Evolutionary conservation across 2,888 invertebrate genomes (phyloP).

Genomic region (Lasius platythorax): DNA sequence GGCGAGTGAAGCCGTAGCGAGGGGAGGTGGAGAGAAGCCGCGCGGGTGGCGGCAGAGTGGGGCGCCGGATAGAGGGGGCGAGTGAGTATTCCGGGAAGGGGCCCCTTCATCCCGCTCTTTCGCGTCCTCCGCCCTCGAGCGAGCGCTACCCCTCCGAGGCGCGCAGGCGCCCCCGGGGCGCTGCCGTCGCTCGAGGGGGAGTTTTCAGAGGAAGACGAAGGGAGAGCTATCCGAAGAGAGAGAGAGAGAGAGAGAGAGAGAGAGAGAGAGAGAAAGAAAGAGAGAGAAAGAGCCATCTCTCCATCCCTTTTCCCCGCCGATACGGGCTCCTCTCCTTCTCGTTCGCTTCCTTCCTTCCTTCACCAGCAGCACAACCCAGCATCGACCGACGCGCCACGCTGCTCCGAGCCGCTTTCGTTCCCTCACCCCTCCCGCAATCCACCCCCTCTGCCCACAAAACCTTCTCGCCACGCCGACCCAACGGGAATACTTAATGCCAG

Average conservation of each 20-base stretch:
- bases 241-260: conserved; percentile 56
- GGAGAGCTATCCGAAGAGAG: conserved; percentile 40
- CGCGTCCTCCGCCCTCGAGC: conserved; percentile 74
- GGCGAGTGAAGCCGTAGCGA: conserved; percentile 84
- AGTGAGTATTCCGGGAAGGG: conserved; percentile 67
- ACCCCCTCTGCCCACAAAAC: conserved; percentile 36
- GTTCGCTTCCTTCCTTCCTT: conserved; percentile 70
- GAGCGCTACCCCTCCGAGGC: conserved; percentile 74
- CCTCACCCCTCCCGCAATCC: conserved; percentile 62
- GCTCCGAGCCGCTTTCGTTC: conserved; percentile 66
- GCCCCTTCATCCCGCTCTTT: conserved; percentile 68
- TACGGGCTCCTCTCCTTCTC: conserved; percentile 62
- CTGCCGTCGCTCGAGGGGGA: conserved; percentile 73
- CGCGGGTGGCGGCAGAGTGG: conserved; percentile 67
- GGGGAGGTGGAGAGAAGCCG: conserved; percentile 78
- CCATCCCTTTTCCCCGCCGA: neutral
- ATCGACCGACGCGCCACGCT: conserved; percentile 81
- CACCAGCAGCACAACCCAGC: conserved; percentile 74
- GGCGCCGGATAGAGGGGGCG: conserved; percentile 64
- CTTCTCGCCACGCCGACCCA: conserved; percentile 79
- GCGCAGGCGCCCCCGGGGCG: conserved; percentile 79
- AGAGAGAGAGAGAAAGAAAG: conserved; percentile 15
- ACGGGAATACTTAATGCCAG: conserved; percentile 85
- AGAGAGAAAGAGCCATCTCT: neutral
- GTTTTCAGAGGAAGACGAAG: conserved; percentile 62